Evolutionary conservation across 2,113 vertebrate species (phyloP).

Genomic region (Rhinogobius similis): DNA sequence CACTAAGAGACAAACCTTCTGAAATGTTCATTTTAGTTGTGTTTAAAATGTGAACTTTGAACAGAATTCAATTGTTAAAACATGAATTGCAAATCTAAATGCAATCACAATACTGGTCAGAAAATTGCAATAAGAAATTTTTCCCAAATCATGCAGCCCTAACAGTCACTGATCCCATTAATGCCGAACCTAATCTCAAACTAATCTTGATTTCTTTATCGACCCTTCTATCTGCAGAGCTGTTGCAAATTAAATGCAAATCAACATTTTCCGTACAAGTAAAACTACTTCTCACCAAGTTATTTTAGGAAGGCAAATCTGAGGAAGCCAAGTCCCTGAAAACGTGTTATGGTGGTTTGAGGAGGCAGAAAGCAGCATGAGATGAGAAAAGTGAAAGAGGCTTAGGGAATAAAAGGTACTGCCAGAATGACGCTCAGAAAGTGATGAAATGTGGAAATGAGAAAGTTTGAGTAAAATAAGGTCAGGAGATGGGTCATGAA

Average conservation of each 20-base stretch:
- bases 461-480: neutral
- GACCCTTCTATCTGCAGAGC: neutral
- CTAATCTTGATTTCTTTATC: neutral
- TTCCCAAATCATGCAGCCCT: too few relatives aligned
- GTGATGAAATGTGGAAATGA: constrained; percentile 1
- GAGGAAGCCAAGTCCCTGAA: neutral
- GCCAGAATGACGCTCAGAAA: neutral
- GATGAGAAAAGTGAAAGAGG: neutral
- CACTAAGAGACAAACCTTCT: too few relatives aligned
- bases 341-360: neutral
- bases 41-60: too few relatives aligned
- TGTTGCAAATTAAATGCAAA: neutral
- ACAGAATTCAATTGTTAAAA: too few relatives aligned
- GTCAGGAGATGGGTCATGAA: neutral
- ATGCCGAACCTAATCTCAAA: neutral
- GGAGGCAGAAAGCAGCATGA: neutral
- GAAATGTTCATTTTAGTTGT: too few relatives aligned
- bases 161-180: neutral
- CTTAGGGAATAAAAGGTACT: neutral
- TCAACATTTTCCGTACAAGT: neutral
- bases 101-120: too few relatives aligned
- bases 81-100: too few relatives aligned
- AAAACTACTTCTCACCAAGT: neutral
- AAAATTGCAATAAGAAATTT: too few relatives aligned
- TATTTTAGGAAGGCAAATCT: neutral